phyloP scores from a whole-genome alignment of 2,113 vertebrate species.

The Sisor rabdophorus region DNA sequence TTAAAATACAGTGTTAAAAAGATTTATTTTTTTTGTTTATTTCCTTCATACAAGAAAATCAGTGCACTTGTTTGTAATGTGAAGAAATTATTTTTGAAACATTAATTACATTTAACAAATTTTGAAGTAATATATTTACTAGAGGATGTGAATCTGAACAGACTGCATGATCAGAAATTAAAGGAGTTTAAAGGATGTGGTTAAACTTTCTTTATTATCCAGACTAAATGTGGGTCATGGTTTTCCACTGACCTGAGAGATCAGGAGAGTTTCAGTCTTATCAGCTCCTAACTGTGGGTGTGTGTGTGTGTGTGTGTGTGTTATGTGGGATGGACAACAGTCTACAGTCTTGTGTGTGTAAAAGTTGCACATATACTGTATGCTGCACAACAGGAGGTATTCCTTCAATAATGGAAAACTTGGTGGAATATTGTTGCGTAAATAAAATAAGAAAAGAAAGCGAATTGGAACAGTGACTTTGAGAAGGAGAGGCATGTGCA shows the following conservation, averaged over 20 bases:
- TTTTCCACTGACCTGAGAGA: conserved; percentile 35
- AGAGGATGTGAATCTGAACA: background rate
- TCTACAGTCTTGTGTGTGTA: background rate
- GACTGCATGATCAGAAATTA: background rate
- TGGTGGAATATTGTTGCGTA: background rate
- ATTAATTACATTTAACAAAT: background rate
- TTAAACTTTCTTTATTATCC: conserved; percentile 28
- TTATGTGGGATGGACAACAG: conserved; percentile 13
- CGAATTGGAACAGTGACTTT: background rate
- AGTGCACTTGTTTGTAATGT: too few species aligned
- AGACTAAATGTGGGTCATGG: background rate
- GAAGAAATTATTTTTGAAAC: too few species aligned
- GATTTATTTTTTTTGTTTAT: too few species aligned
- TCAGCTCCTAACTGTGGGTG: conserved; percentile 19
- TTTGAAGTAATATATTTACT: background rate
- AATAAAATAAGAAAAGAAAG: conserved; percentile 6
- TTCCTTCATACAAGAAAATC: too few species aligned
- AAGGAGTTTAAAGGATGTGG: conserved; percentile 16
- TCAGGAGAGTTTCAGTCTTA: conserved; percentile 18
- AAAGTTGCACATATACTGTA: conserved; percentile 18
- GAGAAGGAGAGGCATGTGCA: too few species aligned
- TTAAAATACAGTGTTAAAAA: too few species aligned
- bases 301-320: conserved; percentile 37
- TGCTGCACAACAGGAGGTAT: background rate
- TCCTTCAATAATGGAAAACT: background rate